phyloP scores from a whole-genome alignment of 2,113 vertebrate genomes.

The Sinocyclocheilus maitianheensis region DNA sequence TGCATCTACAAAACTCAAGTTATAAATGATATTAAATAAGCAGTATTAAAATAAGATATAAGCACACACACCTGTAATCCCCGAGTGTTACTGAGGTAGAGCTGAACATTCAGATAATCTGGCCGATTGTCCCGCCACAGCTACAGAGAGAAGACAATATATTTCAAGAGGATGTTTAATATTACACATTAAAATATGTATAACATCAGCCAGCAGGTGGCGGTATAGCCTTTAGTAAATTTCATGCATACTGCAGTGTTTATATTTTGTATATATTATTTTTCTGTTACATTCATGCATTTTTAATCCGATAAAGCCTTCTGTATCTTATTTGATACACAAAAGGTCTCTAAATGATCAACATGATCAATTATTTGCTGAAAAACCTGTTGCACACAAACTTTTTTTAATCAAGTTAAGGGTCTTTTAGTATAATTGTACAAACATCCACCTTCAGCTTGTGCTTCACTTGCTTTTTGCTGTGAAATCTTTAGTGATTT shows the following conservation, averaged over 20 bases:
- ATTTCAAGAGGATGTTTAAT: background rate
- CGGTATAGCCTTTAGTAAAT: background rate
- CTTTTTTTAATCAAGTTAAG: too few relatives aligned
- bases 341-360: background rate
- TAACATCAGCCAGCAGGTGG: slow-evolving; percentile 33
- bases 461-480: too few relatives aligned
- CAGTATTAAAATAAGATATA: background rate
- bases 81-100: slow-evolving; percentile 88
- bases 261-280: background rate
- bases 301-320: background rate
- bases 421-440: too few relatives aligned
- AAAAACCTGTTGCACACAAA: too few relatives aligned
- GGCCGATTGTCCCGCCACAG: slow-evolving; percentile 97
- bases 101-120: slow-evolving; percentile 92
- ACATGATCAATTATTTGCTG: too few relatives aligned
- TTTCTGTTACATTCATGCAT: background rate
- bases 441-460: too few relatives aligned
- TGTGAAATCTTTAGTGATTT: too few relatives aligned
- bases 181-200: background rate
- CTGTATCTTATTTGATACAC: too few relatives aligned
- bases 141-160: slow-evolving; percentile 66
- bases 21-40: background rate
- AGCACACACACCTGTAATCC: slow-evolving; percentile 80
- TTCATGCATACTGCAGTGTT: background rate
- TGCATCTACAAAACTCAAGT: background rate